Conservation (phyloP, 2,113 vertebrate species). For the Talpa occidentalis region DNA sequence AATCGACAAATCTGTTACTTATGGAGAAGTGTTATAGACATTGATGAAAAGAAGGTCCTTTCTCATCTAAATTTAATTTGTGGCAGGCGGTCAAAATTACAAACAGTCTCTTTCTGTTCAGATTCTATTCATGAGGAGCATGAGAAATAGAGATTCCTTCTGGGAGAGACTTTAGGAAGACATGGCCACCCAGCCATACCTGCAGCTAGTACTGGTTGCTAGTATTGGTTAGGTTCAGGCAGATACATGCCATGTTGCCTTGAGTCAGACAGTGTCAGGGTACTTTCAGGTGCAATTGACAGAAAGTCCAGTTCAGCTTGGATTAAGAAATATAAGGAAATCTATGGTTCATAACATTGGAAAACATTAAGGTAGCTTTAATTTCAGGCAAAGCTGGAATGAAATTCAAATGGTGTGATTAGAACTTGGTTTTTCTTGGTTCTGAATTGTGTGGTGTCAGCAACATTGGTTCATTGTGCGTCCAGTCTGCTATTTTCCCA, state of each 20-base stretch:
- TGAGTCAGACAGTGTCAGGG: background rate
- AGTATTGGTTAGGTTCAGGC: background rate
- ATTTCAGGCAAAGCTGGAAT: background rate
- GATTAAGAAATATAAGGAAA: constrained; percentile 15
- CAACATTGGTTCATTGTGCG: background rate
- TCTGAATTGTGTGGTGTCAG: background rate
- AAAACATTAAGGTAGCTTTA: background rate
- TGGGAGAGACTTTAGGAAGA: background rate
- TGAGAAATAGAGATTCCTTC: background rate
- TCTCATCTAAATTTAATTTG: constrained; percentile 5
- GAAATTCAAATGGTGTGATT: background rate
- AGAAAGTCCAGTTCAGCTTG: background rate
- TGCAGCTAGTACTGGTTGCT: background rate
- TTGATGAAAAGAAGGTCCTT: background rate
- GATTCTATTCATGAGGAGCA: background rate
- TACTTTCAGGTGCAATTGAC: background rate
- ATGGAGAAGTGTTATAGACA: background rate
- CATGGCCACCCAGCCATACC: background rate
- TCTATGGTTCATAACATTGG: background rate
- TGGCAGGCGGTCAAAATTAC: background rate
- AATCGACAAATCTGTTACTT: background rate
- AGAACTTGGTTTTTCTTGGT: background rate
- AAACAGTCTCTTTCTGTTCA: background rate
- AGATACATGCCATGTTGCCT: background rate
- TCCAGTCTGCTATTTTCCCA: background rate